Base-by-base conservation (phyloP, 1,140 invertebrate genomes). In the Zophobas atratus region DNA sequence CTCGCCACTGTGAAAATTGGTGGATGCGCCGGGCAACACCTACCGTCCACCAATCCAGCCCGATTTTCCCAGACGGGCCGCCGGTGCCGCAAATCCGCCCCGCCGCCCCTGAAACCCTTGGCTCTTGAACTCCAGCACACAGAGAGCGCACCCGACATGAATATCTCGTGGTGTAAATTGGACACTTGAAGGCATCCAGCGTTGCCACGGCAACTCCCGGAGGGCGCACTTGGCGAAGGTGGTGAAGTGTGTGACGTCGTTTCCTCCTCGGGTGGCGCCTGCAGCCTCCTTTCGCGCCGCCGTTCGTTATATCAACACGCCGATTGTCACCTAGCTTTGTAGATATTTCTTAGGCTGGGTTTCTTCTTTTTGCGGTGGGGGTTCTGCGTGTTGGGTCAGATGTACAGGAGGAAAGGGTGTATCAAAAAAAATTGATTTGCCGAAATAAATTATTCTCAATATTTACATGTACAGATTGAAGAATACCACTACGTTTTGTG, bases 161-260 rank as follows among this genome's bases (percentile, higher is more conserved):
- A 57, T 57, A 57, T 63, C 57, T 39, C 67, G n/a, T 55, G 35
- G 70, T 53, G 70, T 72, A 72, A 73, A 73, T 55, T 73, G 49
- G 71, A 36, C 71, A 73, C 71, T 73, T 73, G 71, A 73, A 73
- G 55, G 49, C 71, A 73, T 73, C 71, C 49, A 6, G 8, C 46
- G 71, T 73, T 73, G 71, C 71, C 46, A 43, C 8, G 71, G 49
- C 71, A 73, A 73, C 71, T 41, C 39, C 71, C 71, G 39, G 36
- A 73, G 51, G 49, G 71, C 71, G 33, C 49, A 73, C 71, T 73
- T 55, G 82, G 75, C 76, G 75, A 70, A 82, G 81, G 83, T 84
- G 83, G 80, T 79, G 80, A 81, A 80, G 82, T 83, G 82, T 81
- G 79, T 81, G 82, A 82, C 83, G 80, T 81, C 72, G 81, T 83